Percentiles rank a stretch among this genome's conserved stretches.
These are phyloP conservation scores for Morpho helenor DNA, from an alignment of 2,888 invertebrate species.

Conservation along the genomic window DNA sequence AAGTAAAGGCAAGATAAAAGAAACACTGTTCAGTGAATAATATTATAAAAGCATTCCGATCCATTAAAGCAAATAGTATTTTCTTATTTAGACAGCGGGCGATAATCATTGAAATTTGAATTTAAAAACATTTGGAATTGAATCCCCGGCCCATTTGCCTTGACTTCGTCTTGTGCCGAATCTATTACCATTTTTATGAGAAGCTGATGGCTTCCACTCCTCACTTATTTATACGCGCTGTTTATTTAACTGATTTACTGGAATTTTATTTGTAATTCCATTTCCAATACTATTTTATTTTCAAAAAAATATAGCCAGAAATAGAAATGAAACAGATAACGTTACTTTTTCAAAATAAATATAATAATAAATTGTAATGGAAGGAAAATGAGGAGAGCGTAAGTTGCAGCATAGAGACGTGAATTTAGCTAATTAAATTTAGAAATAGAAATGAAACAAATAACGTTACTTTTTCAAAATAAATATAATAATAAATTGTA, in stretches of 20 bases:
- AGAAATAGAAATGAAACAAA: too few relatives aligned
- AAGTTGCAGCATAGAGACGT: too few relatives aligned
- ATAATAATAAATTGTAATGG: too few relatives aligned
- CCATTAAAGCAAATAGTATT: constrained; percentile 10
- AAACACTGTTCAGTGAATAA: neutral
- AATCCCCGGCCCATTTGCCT: constrained; percentile 25
- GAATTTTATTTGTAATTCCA: constrained; percentile 2
- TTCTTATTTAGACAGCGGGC: constrained; percentile 11
- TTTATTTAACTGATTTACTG: constrained; percentile 19
- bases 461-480: too few relatives aligned
- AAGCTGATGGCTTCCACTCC: constrained; percentile 14
- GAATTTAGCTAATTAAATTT: too few relatives aligned
- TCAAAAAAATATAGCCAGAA: too few relatives aligned
- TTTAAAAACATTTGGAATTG: constrained; percentile 24
- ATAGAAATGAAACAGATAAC: too few relatives aligned
- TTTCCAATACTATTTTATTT: too few relatives aligned
- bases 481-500: too few relatives aligned
- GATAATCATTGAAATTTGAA: constrained; percentile 24
- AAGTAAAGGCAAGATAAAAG: too few relatives aligned
- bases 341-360: too few relatives aligned
- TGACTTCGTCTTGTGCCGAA: constrained; percentile 20
- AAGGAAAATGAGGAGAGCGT: too few relatives aligned
- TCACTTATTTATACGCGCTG: constrained; percentile 18
- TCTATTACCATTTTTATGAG: constrained; percentile 28
- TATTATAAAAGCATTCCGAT: neutral